phyloP scores from a whole-genome alignment of 2,888 invertebrate species.

The Pristionchus exspectatus region DNA sequence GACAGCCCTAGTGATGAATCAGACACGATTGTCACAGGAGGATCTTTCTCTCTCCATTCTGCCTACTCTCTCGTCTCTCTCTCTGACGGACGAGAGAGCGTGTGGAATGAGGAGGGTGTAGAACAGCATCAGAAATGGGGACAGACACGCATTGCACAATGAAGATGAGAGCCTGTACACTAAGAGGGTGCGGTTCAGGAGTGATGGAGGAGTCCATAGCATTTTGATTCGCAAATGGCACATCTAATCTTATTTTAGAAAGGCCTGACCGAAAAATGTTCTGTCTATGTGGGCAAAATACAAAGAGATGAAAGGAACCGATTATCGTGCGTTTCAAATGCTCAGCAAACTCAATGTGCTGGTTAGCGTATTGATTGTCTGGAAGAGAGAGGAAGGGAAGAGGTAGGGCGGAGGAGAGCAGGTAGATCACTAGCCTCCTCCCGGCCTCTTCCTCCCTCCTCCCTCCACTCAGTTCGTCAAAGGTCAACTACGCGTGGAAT shows the following conservation, averaged over 20 bases:
- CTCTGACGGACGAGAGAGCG: neutral
- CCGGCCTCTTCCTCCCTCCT: too few relatives aligned
- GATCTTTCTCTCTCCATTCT: neutral
- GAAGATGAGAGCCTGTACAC: neutral
- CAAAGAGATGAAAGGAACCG: neutral
- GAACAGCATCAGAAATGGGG: neutral
- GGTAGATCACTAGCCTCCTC: too few relatives aligned
- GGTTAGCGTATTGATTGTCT: too few relatives aligned
- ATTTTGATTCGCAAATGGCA: neutral
- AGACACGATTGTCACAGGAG: neutral
- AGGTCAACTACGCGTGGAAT: too few relatives aligned
- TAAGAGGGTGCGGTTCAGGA: conserved; percentile 8
- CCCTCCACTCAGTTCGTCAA: too few relatives aligned
- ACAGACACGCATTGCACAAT: conserved; percentile 15
- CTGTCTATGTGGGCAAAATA: neutral
- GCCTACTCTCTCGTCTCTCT: neutral
- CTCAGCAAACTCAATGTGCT: too few relatives aligned
- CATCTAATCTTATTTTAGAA: neutral
- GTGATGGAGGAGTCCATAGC: neutral
- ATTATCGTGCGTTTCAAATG: too few relatives aligned
- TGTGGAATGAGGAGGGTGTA: neutral
- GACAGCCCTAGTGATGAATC: too few relatives aligned
- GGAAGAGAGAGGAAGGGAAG: too few relatives aligned
- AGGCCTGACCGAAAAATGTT: neutral
- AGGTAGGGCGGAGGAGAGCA: too few relatives aligned